phyloP scores from a whole-genome alignment of 2,113 vertebrate species.

The Micronisus gabar region DNA sequence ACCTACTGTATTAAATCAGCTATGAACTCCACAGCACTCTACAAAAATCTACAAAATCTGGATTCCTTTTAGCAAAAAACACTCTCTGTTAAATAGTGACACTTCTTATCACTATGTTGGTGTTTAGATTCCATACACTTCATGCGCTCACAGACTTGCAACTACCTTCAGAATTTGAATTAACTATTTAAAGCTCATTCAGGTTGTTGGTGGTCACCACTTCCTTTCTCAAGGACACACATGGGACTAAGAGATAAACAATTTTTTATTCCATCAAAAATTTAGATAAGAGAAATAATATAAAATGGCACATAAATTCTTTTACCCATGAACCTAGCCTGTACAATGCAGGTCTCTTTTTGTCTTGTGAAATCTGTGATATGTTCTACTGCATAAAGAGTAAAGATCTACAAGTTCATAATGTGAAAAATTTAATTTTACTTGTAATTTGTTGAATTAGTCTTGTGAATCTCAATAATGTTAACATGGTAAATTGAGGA shows the following conservation, averaged over 20 bases:
- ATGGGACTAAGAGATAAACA: not conserved
- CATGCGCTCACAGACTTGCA: accelerated
- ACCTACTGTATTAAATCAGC: not conserved
- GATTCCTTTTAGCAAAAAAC: not conserved
- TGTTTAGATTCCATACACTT: not conserved
- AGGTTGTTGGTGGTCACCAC: not conserved
- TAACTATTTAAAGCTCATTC: not conserved
- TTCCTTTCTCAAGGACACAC: not conserved
- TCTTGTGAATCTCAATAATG: not conserved
- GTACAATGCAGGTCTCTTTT: not conserved
- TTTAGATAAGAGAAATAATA: not conserved
- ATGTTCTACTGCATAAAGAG: no score
- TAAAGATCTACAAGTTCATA: not conserved
- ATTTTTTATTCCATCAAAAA: not conserved
- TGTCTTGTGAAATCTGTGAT: not conserved
- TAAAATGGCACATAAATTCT: not conserved
- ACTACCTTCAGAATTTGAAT: not conserved
- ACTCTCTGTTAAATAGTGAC: not conserved
- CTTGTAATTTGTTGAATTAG: not conserved
- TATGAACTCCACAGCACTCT: not conserved
- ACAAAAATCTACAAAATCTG: not conserved
- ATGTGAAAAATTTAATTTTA: not conserved
- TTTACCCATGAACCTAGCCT: not conserved
- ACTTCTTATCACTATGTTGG: not conserved
- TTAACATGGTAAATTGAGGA: not conserved